A percentile compares a stretch with the other conserved stretches of the same genome.
phyloP scores from a whole-genome alignment of 2,888 invertebrate genomes.

The Erebia aethiops region DNA sequence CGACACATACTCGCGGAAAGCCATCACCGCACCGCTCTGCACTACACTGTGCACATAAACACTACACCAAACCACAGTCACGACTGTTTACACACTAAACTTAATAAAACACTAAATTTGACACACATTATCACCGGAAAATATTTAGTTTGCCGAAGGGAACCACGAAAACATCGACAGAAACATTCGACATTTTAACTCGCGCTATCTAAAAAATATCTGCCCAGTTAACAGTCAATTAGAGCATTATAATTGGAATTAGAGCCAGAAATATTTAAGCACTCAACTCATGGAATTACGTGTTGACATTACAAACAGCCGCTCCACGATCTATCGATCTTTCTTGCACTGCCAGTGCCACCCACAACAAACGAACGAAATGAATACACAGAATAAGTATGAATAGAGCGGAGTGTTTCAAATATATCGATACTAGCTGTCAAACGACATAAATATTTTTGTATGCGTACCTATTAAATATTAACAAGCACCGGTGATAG shows the following conservation, averaged over 20 bases:
- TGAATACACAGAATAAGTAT: background rate
- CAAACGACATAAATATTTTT: background rate
- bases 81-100: constrained; percentile 53
- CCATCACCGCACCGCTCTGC: constrained; percentile 49
- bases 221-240: constrained; percentile 28
- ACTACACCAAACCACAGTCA: constrained; percentile 44
- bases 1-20: constrained; percentile 55
- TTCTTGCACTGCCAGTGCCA: constrained; percentile 47
- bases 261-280: constrained; percentile 40
- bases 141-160: constrained; percentile 46
- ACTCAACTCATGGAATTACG: constrained; percentile 46
- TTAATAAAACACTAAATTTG: constrained; percentile 71
- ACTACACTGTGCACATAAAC: constrained; percentile 32
- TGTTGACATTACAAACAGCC: constrained; percentile 71
- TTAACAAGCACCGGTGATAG: no score
- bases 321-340: constrained; percentile 58
- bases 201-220: constrained; percentile 25
- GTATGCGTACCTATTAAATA: background rate
- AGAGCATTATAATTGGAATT: constrained; percentile 28
- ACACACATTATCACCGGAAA: constrained; percentile 78
- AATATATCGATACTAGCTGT: constrained; percentile 23
- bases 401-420: background rate
- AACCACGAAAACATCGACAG: constrained; percentile 43
- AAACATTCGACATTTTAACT: constrained; percentile 42
- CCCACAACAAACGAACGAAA: constrained; percentile 40